Evolutionary conservation across 2,797 vertebrate genomes (phyloP), one percentile per base, ranked within the genome.

Genomic region (Hypotaenidia philippensis): DNA sequence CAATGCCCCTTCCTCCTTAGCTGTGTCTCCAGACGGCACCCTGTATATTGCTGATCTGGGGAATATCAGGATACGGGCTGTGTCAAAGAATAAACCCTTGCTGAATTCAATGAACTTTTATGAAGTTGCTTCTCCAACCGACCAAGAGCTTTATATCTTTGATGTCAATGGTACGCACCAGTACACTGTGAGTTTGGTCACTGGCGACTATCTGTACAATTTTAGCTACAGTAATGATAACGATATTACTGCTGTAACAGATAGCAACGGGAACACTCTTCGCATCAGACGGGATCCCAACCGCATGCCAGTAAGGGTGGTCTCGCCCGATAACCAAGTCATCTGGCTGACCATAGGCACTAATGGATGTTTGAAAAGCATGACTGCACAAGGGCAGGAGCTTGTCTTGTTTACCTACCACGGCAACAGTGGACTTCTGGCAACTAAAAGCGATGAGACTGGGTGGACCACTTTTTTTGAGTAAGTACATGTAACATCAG

Each of bases 391-490:
- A 96, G 99, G 99, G 14, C 98, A 98, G 86, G 99, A 99, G 90
- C 97, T 99, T 38, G 99, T 99, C 78, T 97, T 99, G 75, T 98
- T 99, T 76, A 99, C 99, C 8, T 99, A 99, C 97, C 99, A 99
- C 8, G 99, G 99, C 61, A 99, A 98, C 89, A 99, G 99, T 14
- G 99, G 99, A 17, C 99, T 99, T 64, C 96, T 99, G 91, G 99
- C 99, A 64, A 99, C 99, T 8, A 99, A 99, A 97, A 99, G 99
- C 0, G 99, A 99, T 21, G 98, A 99, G 96, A 99, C 99, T 32
- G 99, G 99, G 82, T 99, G 99, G 99, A 99, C 99, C 7, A 99
- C 99, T 6, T 99, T 99, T 97, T 99, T 99, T 88, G 99, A 99
- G 99, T 99, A 97, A 99, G 99, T 99, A 97, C 31, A 60, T 70